Conservation (phyloP, 2,888 invertebrate species). For the Eledone cirrhosa region DNA sequence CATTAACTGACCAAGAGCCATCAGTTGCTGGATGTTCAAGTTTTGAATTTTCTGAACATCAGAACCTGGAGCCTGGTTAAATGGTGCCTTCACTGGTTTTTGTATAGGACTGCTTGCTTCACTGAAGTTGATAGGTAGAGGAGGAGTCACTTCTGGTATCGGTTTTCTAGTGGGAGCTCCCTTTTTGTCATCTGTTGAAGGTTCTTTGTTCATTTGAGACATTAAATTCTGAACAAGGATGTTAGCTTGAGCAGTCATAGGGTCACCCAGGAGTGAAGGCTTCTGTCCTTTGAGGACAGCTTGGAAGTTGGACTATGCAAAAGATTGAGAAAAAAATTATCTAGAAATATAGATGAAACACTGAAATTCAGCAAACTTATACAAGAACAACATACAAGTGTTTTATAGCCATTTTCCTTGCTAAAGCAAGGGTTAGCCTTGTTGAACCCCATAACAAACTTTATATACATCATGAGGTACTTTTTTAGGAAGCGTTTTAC, state of each 20-base stretch:
- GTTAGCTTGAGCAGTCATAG: conserved; percentile 59
- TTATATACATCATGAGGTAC: too few relatives aligned
- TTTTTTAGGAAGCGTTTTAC: too few relatives aligned
- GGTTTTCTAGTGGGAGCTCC: not conserved
- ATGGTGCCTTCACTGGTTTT: conserved; percentile 32
- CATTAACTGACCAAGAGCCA: conserved; percentile 53
- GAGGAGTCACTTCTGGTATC: conserved; percentile 10
- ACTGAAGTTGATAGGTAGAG: conserved; percentile 28
- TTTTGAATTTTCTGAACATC: conserved; percentile 39
- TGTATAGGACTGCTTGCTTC: conserved; percentile 15
- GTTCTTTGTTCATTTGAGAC: conserved; percentile 42
- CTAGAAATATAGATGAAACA: too few relatives aligned
- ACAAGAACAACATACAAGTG: too few relatives aligned
- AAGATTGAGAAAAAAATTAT: too few relatives aligned
- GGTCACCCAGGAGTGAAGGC: conserved; percentile 66
- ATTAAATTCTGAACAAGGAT: conserved; percentile 67
- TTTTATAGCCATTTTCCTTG: too few relatives aligned
- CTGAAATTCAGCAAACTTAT: too few relatives aligned
- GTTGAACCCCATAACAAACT: too few relatives aligned
- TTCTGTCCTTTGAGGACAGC: conserved; percentile 33
- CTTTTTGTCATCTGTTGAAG: not conserved
- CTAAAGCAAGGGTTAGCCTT: too few relatives aligned
- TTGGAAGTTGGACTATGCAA: conserved; percentile 2
- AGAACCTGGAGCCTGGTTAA: conserved; percentile 30
- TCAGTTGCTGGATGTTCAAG: conserved; percentile 48